These are phyloP conservation scores for Ephestia elutella DNA, from an alignment of 1,140 invertebrate species.

Conservation along the genomic window DNA sequence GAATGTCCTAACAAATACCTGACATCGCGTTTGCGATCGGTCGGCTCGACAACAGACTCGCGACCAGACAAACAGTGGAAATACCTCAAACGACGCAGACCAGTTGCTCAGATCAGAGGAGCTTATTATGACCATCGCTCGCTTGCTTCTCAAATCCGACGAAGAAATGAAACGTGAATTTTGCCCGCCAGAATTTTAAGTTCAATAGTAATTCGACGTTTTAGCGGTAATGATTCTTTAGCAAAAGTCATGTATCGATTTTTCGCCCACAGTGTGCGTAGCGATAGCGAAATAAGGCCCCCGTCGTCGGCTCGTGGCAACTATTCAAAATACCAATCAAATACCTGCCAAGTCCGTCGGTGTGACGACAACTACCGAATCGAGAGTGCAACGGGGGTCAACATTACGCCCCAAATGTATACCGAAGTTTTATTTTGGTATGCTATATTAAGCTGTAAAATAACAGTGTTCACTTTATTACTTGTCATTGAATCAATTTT, in stretches of 20 bases:
- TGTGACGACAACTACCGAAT: constrained; percentile 68
- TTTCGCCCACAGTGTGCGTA: background rate
- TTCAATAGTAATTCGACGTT: background rate
- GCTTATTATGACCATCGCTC: constrained; percentile 34
- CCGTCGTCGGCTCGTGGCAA: constrained; percentile 44
- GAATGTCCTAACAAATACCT: constrained; percentile 63
- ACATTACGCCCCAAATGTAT: constrained; percentile 56
- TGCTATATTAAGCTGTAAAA: constrained; percentile 69
- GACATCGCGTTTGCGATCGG: constrained; percentile 40
- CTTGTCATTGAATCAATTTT: constrained; percentile 41
- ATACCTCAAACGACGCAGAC: constrained; percentile 61
- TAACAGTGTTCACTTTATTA: constrained; percentile 70
- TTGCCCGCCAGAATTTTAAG: background rate
- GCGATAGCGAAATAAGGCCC: constrained; percentile 36
- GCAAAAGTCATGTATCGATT: background rate
- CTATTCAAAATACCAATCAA: constrained; percentile 72
- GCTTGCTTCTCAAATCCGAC: background rate
- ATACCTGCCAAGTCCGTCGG: constrained; percentile 71
- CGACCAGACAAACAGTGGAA: constrained; percentile 46
- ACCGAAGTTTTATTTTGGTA: constrained; percentile 67
- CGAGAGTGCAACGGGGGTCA: constrained; percentile 52
- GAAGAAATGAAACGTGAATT: background rate
- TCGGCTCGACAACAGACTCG: constrained; percentile 34
- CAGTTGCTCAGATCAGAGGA: constrained; percentile 33
- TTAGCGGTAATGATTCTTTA: background rate